Evolutionary conservation across 1,140 invertebrate genomes (phyloP).

Genomic region (Spodoptera frugiperda): DNA sequence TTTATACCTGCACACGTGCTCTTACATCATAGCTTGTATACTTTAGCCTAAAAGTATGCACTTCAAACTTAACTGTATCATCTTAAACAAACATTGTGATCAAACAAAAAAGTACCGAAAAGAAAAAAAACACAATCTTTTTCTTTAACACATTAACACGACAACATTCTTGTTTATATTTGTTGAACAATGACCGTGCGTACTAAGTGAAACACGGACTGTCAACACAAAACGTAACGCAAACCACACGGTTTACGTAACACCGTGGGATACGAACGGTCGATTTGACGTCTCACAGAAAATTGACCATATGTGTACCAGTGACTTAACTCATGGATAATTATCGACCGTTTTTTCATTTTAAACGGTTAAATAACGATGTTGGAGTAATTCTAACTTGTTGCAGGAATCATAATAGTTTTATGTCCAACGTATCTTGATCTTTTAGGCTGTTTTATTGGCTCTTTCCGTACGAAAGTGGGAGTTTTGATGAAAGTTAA

Average conservation of each 20-base stretch:
- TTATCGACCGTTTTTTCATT: constrained; percentile 33
- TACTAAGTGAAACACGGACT: constrained; percentile 25
- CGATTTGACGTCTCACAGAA: constrained; percentile 44
- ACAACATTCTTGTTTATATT: constrained; percentile 35
- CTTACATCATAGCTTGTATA: no score
- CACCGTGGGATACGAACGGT: constrained; percentile 42
- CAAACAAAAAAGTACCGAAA: constrained; percentile 10
- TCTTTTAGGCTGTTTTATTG: constrained; percentile 21
- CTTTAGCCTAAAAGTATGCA: no score
- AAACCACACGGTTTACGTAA: constrained; percentile 35
- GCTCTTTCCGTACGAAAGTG: constrained; percentile 34
- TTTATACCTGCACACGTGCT: no score
- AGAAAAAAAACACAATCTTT: constrained; percentile 21
- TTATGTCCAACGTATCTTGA: constrained; percentile 39
- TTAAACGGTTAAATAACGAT: constrained; percentile 27
- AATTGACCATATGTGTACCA: constrained; percentile 46
- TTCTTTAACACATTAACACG: constrained; percentile 36
- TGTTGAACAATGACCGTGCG: constrained; percentile 31
- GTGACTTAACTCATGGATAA: constrained; percentile 32
- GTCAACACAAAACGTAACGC: constrained; percentile 34
- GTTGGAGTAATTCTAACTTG: constrained; percentile 31
- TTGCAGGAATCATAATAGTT: constrained; percentile 33
- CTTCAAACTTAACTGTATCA: no score
- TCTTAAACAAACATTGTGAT: no score
- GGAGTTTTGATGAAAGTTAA: constrained; percentile 44